Evolutionary conservation across 1,140 invertebrate species (phyloP).

Genomic region (Sesamia nonagrioides): DNA sequence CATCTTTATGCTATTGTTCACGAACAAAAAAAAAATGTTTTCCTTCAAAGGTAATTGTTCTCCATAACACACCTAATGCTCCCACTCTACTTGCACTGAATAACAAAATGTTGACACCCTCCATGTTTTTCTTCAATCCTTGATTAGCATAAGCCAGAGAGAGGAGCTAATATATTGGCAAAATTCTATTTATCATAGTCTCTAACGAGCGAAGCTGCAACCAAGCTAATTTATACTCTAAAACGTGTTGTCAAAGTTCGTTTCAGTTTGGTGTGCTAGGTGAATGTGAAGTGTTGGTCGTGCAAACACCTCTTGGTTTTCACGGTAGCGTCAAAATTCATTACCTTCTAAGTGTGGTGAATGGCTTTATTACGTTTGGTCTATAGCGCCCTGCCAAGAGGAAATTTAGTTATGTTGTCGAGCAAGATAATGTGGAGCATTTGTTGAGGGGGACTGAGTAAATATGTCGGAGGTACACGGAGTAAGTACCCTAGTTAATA

Average conservation of each 20-base stretch:
- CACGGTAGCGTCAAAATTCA: constrained; percentile 46
- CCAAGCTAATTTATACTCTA: constrained; percentile 10
- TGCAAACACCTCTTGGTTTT: constrained; percentile 47
- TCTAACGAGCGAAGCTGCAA: background rate
- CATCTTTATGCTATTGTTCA: no score
- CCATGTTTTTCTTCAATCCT: constrained; percentile 12
- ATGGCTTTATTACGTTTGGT: constrained; percentile 47
- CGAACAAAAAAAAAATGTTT: no score
- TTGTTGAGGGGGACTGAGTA: constrained; percentile 8
- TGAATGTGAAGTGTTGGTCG: constrained; percentile 14
- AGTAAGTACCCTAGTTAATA: background rate
- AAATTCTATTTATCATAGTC: constrained; percentile 39
- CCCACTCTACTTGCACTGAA: background rate
- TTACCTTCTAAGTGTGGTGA: constrained; percentile 44
- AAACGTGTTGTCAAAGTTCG: background rate
- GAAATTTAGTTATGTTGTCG: constrained; percentile 38
- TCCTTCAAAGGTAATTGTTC: background rate
- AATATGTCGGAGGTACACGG: background rate
- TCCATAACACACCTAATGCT: background rate
- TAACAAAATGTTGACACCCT: constrained; percentile 7
- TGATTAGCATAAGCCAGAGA: constrained; percentile 29
- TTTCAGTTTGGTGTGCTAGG: background rate
- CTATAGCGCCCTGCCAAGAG: constrained; percentile 26
- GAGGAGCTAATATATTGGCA: constrained; percentile 39
- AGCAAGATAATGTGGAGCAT: constrained; percentile 30